Base-by-base conservation (phyloP, 2,113 vertebrate genomes). In the Arvicanthis niloticus region DNA sequence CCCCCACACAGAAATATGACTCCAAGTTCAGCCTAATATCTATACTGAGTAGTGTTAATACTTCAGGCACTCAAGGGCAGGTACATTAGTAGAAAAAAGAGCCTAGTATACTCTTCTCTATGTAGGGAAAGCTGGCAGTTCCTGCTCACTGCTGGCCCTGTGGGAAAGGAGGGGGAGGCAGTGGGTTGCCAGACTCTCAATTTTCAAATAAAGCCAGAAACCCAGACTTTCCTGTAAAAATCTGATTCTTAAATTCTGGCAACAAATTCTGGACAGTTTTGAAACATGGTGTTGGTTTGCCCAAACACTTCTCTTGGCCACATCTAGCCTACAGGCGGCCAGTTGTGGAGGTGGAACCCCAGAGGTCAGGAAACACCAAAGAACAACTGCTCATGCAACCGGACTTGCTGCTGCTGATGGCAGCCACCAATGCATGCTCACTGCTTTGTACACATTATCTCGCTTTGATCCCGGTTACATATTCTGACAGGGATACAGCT, bases 191-290 rank as follows among this genome's bases (percentile, higher is more conserved):
- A 92, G 93, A 88, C 26, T 73, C 45, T 82, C 62, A 7, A 5
- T 42, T 88, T 92, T n/a, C 81, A 65, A 91, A 65, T 51, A 93
- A 91, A 89, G 82, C 51, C 85, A 89, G 67, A 88, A 94, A 88
- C 34, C n/a, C 89, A 94, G 94, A 93, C 65, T 81, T 89, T n/a
- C 85, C 78, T 93, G 26, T 93, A 93, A 96, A 94, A 86, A 45
- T 9, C 42, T 7, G 31, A 75, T 91, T 96, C 84, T 76, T 31
- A 90, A 92, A 93, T 42, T 29, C 22, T 81, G 87, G 76, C 70
- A 91, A 89, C 86, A 88, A 94, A 88, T 96, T 92, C 87, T 78
- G 85, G 91, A 86, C 58, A 58, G n/a, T 93, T 94, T 96, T 88
- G 56, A 92, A 92, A 85, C 48, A 88, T 1, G 40, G 56, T 26